Conservation (phyloP, 2,797 vertebrate genomes). For the Setipinna tenuifilis region DNA sequence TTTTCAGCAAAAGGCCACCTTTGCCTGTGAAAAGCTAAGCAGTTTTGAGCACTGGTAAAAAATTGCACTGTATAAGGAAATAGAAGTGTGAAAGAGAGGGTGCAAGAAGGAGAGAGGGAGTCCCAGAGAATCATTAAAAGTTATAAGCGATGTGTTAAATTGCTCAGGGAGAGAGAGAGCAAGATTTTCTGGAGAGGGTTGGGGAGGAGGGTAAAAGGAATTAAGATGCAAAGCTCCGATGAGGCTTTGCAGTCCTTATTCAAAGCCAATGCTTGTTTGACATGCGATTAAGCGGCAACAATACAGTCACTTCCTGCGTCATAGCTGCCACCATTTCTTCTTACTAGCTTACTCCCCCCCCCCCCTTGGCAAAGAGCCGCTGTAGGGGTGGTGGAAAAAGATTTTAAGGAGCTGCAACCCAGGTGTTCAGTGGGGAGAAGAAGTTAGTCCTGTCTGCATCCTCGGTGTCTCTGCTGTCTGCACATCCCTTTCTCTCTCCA, state of each 20-base stretch:
- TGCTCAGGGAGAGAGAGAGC: background rate
- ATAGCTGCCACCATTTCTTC: background rate
- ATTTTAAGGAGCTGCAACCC: background rate
- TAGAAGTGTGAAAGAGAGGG: background rate
- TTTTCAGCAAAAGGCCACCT: background rate
- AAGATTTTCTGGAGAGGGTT: background rate
- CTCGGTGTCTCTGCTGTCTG: background rate
- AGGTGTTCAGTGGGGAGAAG: background rate
- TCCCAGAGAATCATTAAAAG: constrained; percentile 13
- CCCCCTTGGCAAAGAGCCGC: background rate
- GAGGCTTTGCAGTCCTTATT: background rate
- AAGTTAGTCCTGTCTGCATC: background rate
- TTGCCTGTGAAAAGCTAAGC: background rate
- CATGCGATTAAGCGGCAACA: background rate
- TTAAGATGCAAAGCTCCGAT: background rate
- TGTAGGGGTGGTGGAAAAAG: background rate
- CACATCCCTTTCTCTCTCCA: background rate
- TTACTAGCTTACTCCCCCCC: background rate
- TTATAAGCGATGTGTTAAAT: background rate
- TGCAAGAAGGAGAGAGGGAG: background rate
- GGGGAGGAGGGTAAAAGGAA: background rate
- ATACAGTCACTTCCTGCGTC: background rate
- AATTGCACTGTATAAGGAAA: background rate
- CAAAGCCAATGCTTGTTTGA: background rate
- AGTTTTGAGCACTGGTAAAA: background rate